Conservation (phyloP, 2,888 invertebrate species). For the Notodonta dromedarius region DNA sequence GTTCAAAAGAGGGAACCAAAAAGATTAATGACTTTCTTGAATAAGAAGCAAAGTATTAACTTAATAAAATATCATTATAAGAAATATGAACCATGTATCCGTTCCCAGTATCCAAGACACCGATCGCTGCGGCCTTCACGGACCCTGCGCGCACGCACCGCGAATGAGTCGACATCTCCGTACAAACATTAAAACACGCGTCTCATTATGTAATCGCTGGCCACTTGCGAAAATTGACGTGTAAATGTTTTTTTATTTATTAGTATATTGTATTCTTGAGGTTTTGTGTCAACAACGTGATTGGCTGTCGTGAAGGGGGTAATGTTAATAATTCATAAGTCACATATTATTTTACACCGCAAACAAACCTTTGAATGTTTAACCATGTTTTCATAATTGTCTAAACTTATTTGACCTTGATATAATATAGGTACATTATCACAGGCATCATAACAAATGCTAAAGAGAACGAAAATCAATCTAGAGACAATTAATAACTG, state of each 20-base stretch:
- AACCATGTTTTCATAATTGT: too few species aligned
- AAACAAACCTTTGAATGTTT: too few species aligned
- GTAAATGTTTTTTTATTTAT: constrained; percentile 27
- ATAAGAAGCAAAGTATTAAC: too few species aligned
- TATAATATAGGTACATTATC: too few species aligned
- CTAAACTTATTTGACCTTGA: too few species aligned
- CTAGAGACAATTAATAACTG: too few species aligned
- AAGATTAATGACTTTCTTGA: too few species aligned
- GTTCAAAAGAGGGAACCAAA: too few species aligned
- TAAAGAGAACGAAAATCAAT: too few species aligned
- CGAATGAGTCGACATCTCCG: constrained; percentile 41
- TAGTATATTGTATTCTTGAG: neutral
- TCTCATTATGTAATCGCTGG: constrained; percentile 38
- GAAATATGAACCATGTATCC: neutral
- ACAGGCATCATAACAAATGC: too few species aligned
- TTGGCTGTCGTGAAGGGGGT: neutral
- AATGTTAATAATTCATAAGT: neutral
- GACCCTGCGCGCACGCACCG: constrained; percentile 30
- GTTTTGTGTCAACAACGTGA: neutral
- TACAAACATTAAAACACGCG: constrained; percentile 11
- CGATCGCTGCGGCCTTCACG: constrained; percentile 35
- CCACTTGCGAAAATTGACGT: constrained; percentile 41
- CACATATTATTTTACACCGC: too few species aligned
- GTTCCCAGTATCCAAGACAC: neutral
- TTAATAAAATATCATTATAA: too few species aligned